Base-by-base conservation (phyloP, 2,113 vertebrate genomes). In the Chionodraco myersi region DNA sequence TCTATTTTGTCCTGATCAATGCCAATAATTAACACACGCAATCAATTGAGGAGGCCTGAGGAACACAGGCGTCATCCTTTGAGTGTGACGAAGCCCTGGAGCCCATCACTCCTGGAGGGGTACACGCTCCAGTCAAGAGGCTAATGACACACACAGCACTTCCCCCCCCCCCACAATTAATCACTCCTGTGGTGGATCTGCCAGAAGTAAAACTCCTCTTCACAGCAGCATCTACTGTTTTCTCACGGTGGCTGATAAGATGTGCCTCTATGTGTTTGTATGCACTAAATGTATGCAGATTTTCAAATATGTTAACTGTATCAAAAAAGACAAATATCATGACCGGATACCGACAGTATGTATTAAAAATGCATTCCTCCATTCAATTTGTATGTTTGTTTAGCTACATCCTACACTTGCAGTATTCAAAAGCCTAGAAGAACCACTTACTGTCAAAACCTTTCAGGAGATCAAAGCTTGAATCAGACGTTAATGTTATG, bases 21-120 rank as follows among this genome's bases (percentile, higher is more conserved):
- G 89, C 52, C 85, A 36, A 44, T 75, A 92, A 92, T 92, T 91
- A 92, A 91, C 74, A 83, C 73, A 72, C 54, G 26, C 71, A 67
- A 91, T 91, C 88, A 72, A 80, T 81, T 62, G 61, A 66, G 66
- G 48, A 64, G 62, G 60, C 41, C 68, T 65, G 76, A 83, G 64
- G 82, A 85, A 86, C 72, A 74, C 44, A 75, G 67, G 81, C 53
- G 49, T 78, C 12, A 18, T 80, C 64, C 70, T 85, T 47, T 64
- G 71, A 86, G 82, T 58, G 79, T 66, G 69, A 77, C 79, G 75
- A 77, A 63, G 77, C 66, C 45, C 10, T 45, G 53, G 58, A 83
- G 71, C 70, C 79, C 77, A 77, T 92, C 82, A 82, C 65, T 92
- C 84, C 81, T 72, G 61, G 53, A 79, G 77, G 80, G 75, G 87